phyloP scores from a whole-genome alignment of 2,797 vertebrate genomes.

The Eospalax fontanierii region DNA sequence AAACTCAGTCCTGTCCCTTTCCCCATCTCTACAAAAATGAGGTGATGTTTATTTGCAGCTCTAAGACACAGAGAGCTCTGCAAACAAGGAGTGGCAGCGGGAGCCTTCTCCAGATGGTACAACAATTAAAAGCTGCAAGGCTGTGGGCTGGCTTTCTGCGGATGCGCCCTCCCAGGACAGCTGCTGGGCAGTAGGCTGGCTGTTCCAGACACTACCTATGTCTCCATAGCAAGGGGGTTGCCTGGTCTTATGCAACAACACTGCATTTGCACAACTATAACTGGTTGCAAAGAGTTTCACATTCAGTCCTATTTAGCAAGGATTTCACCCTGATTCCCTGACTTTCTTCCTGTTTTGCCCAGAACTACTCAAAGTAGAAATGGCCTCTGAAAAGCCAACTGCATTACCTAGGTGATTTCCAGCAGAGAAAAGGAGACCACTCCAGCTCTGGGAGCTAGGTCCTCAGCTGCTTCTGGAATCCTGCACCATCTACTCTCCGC shows the following conservation, averaged over 20 bases:
- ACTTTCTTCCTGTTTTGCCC: neutral
- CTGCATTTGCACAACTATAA: neutral
- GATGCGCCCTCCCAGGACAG: neutral
- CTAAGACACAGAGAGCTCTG: slow-evolving; percentile 43
- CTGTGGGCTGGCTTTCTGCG: neutral
- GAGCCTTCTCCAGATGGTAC: slow-evolving; percentile 40
- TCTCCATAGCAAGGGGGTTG: neutral
- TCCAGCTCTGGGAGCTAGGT: neutral
- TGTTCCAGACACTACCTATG: neutral
- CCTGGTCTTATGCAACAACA: neutral
- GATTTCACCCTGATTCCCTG: neutral
- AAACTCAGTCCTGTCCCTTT: neutral
- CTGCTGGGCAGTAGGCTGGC: slow-evolving; percentile 2
- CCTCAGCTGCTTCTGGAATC: neutral
- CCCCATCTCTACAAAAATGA: neutral
- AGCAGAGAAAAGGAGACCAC: neutral
- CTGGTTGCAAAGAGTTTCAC: neutral
- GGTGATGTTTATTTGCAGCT: slow-evolving; percentile 52
- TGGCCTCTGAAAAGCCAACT: neutral
- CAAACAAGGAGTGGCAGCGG: slow-evolving; percentile 64
- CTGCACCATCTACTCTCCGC: neutral
- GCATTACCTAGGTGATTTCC: neutral
- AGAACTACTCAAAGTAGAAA: neutral
- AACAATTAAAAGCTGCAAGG: neutral
- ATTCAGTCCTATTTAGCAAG: neutral